Percentiles rank a stretch among this genome's conserved stretches.
These are phyloP conservation scores for Nannoperca obscura DNA, from an alignment of 2,797 vertebrate species.

Conservation along the genomic window DNA sequence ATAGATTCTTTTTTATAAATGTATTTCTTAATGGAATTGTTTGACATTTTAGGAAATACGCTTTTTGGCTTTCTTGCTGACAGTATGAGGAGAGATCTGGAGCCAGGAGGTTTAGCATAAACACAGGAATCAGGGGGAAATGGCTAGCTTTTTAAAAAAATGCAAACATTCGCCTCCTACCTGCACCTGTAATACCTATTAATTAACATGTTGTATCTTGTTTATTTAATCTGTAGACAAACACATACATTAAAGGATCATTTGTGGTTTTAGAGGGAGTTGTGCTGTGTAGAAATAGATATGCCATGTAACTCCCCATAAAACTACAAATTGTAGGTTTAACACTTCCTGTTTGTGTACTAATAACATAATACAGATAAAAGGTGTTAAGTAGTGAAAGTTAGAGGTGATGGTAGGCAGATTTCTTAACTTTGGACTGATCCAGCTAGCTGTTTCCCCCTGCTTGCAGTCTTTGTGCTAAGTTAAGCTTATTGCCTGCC, in stretches of 20 bases:
- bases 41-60: constrained; percentile 1
- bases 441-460: background rate
- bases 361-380: background rate
- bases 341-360: background rate
- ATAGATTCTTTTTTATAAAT: constrained; percentile 25
- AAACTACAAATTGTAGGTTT: background rate
- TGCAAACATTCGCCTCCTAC: background rate
- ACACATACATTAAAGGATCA: background rate
- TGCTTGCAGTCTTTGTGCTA: background rate
- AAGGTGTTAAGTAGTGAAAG: background rate
- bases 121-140: background rate
- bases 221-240: background rate
- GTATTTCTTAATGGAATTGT: constrained; percentile 21
- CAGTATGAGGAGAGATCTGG: background rate
- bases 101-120: constrained; percentile 6
- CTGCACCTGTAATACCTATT: background rate
- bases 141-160: background rate
- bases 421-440: background rate
- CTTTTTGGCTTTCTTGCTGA: constrained; percentile 10
- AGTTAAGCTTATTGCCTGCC: background rate
- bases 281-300: background rate
- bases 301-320: too few relatives aligned
- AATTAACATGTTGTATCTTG: background rate
- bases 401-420: background rate
- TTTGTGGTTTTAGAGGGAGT: background rate